phyloP scores from a whole-genome alignment of 2,888 invertebrate species.

The Cantharis flavilabris region DNA sequence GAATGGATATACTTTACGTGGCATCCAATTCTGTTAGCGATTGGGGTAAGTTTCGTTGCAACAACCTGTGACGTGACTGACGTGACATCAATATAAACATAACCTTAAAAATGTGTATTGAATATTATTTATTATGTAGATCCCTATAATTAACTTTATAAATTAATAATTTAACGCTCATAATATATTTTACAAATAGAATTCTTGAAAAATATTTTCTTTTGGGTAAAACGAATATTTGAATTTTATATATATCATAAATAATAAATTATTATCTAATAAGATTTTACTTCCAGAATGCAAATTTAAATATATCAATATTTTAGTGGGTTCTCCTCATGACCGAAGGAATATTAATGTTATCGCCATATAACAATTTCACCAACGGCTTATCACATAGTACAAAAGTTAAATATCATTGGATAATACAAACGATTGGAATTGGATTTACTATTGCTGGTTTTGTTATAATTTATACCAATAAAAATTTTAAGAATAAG shows the following conservation, averaged over 20 bases:
- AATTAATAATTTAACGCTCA: not conserved
- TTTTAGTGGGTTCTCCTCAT: conserved; percentile 52
- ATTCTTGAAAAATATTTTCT: not conserved
- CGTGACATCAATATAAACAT: not conserved
- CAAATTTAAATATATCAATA: conserved; percentile 4
- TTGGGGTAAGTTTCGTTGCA: conserved; percentile 36
- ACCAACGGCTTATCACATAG: conserved; percentile 36
- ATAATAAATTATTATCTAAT: not conserved
- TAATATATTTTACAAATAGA: not conserved
- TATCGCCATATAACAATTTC: conserved; percentile 47
- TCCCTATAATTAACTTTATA: not conserved
- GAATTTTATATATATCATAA: too few relatives aligned
- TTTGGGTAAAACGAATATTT: not conserved
- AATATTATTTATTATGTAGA: not conserved
- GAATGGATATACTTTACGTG: conserved; percentile 37
- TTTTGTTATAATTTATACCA: conserved; percentile 43
- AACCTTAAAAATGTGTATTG: conserved; percentile 9
- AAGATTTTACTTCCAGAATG: not conserved
- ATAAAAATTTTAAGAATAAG: conserved; percentile 45
- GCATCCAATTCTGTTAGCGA: conserved; percentile 37
- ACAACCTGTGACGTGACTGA: not conserved
- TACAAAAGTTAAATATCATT: conserved; percentile 45
- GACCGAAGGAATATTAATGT: conserved; percentile 48
- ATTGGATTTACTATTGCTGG: conserved; percentile 40
- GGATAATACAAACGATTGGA: conserved; percentile 43